A percentile compares a stretch with the other conserved stretches of the same genome.
Evolutionary conservation across 2,888 invertebrate species (phyloP).

Genomic region (Acleris cristana): DNA sequence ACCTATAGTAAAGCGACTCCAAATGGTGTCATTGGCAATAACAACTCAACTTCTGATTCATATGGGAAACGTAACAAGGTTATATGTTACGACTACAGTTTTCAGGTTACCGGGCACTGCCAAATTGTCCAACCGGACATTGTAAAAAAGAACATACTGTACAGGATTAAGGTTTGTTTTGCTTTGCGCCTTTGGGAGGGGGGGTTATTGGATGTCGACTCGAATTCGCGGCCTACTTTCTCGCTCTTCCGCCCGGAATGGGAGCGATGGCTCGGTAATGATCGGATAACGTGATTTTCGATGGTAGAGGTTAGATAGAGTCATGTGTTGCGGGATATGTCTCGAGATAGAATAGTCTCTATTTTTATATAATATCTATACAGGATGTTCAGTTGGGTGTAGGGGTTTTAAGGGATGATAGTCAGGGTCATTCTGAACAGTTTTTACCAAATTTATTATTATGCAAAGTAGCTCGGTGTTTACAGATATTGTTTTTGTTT

Average conservation of each 20-base stretch:
- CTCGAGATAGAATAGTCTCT: not conserved
- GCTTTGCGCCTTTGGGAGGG: conserved; percentile 17
- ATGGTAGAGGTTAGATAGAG: conserved; percentile 6
- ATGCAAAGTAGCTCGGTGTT: too few species aligned
- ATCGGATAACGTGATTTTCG: conserved; percentile 37
- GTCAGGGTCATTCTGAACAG: too few species aligned
- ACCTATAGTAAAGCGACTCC: not conserved
- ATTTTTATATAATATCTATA: too few species aligned
- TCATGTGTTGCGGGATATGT: conserved; percentile 4
- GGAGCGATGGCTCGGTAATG: conserved; percentile 33
- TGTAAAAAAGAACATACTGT: conserved; percentile 13
- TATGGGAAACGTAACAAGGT: conserved; percentile 36
- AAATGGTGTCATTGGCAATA: not conserved
- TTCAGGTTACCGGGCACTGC: conserved; percentile 28
- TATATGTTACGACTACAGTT: conserved; percentile 29
- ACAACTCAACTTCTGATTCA: conserved; percentile 13
- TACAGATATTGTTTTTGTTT: too few species aligned
- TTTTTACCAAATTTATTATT: too few species aligned
- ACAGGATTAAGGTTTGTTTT: conserved; percentile 17
- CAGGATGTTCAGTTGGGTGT: too few species aligned
- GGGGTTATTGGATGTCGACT: conserved; percentile 29
- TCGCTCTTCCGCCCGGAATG: conserved; percentile 33
- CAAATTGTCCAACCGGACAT: conserved; percentile 31
- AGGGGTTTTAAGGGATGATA: too few species aligned
- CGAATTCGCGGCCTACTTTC: conserved; percentile 38